Conservation (phyloP, 2,888 invertebrate genomes). For the Elmis aenea region DNA sequence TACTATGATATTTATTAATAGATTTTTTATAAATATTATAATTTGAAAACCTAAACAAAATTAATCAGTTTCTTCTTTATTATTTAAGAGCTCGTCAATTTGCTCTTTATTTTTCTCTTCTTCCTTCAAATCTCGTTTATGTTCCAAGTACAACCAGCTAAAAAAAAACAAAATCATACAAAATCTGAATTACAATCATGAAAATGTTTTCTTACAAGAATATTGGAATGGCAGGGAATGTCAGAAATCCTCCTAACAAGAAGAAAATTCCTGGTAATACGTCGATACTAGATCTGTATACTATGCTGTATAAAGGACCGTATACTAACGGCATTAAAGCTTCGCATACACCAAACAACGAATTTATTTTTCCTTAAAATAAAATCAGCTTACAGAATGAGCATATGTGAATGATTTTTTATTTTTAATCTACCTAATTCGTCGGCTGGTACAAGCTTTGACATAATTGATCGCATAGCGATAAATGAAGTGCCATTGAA, state of each 20-base stretch:
- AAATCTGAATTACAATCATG: background rate
- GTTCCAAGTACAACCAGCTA: slow-evolving; percentile 45
- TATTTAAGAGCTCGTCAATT: background rate
- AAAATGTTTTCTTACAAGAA: slow-evolving; percentile 39
- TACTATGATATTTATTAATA: too few species aligned
- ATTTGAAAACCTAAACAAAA: too few species aligned
- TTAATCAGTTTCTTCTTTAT: background rate
- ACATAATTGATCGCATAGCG: slow-evolving; percentile 54
- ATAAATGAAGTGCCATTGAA: slow-evolving; percentile 50
- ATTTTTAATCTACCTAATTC: slow-evolving; percentile 51
- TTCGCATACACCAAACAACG: slow-evolving; percentile 39
- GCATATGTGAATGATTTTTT: too few species aligned
- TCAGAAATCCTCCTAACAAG: slow-evolving; percentile 32
- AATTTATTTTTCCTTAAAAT: slow-evolving; percentile 49
- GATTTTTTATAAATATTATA: too few species aligned
- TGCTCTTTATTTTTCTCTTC: slow-evolving; percentile 43
- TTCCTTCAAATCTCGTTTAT: slow-evolving; percentile 40
- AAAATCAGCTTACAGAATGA: too few species aligned
- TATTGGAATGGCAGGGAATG: slow-evolving; percentile 33
- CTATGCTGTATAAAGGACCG: slow-evolving; percentile 37
- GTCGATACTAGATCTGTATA: slow-evolving; percentile 37
- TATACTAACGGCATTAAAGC: slow-evolving; percentile 37
- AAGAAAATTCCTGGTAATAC: slow-evolving; percentile 37
- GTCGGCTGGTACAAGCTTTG: slow-evolving; percentile 52
- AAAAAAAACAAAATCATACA: slow-evolving; percentile 17